These are phyloP conservation scores for Ophthalmolycus amberensis DNA, from an alignment of 2,113 vertebrate species.

Conservation along the genomic window DNA sequence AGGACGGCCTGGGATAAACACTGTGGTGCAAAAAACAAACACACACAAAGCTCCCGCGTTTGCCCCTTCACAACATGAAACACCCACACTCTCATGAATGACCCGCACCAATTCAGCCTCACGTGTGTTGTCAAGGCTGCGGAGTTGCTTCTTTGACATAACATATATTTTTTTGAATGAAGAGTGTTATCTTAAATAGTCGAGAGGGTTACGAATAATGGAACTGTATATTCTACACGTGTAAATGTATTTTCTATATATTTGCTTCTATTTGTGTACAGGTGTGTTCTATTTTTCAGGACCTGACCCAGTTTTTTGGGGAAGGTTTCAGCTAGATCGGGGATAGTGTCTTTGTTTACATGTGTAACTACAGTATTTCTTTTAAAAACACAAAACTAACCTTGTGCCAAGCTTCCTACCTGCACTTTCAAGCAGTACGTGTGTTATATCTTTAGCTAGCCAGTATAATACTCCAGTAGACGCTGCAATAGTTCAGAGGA, in stretches of 20 bases:
- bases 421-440: conserved; percentile 83
- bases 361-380: conserved; percentile 80
- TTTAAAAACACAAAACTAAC: conserved; percentile 81
- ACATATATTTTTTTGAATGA: conserved; percentile 80
- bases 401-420: conserved; percentile 83
- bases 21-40: conserved; percentile 67
- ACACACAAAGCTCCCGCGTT: conserved; percentile 34
- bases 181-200: conserved; percentile 72
- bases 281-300: conserved; percentile 72
- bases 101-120: conserved; percentile 69
- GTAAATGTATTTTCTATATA: conserved; percentile 85
- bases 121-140: conserved; percentile 47
- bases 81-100: conserved; percentile 62
- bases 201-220: conserved; percentile 72
- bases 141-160: conserved; percentile 74
- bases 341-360: conserved; percentile 85
- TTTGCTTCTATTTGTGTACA: conserved; percentile 77
- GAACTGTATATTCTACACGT: conserved; percentile 83
- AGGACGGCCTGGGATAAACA: conserved; percentile 64
- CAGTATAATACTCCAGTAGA: conserved; percentile 81
- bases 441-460: conserved; percentile 80
- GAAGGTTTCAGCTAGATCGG: conserved; percentile 71
- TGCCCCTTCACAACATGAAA: conserved; percentile 65
- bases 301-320: conserved; percentile 69
- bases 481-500: conserved; percentile 73